Base-by-base conservation (phyloP, 2,797 vertebrate genomes). In the Kryptopterus vitreolus region DNA sequence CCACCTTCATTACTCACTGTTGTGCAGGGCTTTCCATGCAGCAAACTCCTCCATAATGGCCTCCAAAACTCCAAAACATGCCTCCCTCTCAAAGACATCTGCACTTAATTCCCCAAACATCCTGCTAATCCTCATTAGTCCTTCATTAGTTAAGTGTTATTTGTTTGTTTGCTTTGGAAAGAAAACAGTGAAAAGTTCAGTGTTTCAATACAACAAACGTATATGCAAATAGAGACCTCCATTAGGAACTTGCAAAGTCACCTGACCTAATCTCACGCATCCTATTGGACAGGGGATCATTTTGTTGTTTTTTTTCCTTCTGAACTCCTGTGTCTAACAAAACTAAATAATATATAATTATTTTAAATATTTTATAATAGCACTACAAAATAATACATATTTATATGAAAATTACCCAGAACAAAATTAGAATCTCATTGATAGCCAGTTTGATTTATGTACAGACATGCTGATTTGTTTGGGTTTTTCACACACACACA, bases 11-110 rank as follows among this genome's bases (percentile, higher is more conserved):
- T 46, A 71, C 68, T 70, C 15, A 20, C 24, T 22, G 52, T 12
- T 31, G 4, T 72, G 53, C 57, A 73, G 31, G 13, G 18, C 10
- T 73, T 73, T 57, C 22, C 53, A 73, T 73, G 57, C 70, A 73
- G n/a, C 52, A 73, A 57, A 38, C 52, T 73, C 31, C 22, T 57
- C 70, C 7, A 1, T 55, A 3, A 73, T 35, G 29, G 16, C 1
- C 52, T 73, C 57, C 57, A 15, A n/a, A n/a, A 57, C 15, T 73
- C 70, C 70, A 24, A 9, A 35, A 1, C 70, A 22, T 35, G 12
- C 15, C 70, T 72, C 31, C n/a, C 20, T 24, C 33, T 53, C 26
- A 70, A 22, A 20, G 16, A 2, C 3, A 70, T 20, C 16, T 52
- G 22, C 22, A 33, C 31, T 48, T 50, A 53, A 71, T 72, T 57